A percentile compares a stretch with the other conserved stretches of the same genome.
Conservation (phyloP, 37 sponge, comb jelly and placozoan genomes). For the Agelas oroides region DNA sequence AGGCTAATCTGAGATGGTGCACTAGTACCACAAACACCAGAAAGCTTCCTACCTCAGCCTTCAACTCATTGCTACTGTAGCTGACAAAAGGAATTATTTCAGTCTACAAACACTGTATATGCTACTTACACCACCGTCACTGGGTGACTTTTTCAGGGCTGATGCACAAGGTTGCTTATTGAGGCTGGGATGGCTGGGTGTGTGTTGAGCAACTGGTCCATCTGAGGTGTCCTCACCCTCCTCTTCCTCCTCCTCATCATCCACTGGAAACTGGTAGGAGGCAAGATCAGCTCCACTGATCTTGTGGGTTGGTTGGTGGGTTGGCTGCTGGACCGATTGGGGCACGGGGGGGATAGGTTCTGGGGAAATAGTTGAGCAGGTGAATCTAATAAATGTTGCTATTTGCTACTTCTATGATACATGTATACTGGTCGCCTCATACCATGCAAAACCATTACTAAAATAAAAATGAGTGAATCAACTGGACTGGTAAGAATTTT, state of each 20-base stretch:
- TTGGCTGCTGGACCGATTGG: background rate
- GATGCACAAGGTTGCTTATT: slow-evolving; percentile 31
- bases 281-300: slow-evolving; percentile 23
- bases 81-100: no score
- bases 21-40: no score
- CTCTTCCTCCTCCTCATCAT: slow-evolving; percentile 40
- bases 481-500: no score
- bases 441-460: no score
- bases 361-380: background rate
- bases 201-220: background rate
- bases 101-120: no score
- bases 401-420: background rate
- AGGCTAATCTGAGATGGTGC: no score
- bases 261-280: slow-evolving; percentile 61
- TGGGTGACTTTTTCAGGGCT: slow-evolving; percentile 51
- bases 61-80: no score
- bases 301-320: slow-evolving; percentile 1
- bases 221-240: background rate
- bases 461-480: no score
- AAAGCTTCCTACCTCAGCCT: no score
- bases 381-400: no score
- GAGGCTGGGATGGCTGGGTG: no score
- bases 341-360: background rate
- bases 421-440: no score
- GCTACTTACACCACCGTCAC: background rate